phyloP scores from a whole-genome alignment of 2,113 vertebrate genomes.

The Halichoerus grypus region DNA sequence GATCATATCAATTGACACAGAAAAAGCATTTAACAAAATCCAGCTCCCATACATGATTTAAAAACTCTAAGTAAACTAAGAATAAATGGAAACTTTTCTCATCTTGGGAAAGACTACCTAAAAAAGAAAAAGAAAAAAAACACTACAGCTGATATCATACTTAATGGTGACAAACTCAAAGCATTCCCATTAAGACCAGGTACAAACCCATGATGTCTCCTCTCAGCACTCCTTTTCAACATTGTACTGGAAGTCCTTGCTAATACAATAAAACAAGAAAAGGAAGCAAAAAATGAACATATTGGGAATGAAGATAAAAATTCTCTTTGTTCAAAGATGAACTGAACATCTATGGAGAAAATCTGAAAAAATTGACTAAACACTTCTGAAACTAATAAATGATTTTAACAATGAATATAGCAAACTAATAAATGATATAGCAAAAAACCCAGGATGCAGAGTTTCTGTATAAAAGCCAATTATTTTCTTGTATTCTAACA shows the following conservation, averaged over 20 bases:
- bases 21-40: not conserved
- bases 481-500: not conserved
- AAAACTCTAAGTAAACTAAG: not conserved
- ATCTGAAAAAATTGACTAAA: not conserved
- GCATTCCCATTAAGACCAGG: not conserved
- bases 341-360: not conserved
- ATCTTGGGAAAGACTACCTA: too few species aligned
- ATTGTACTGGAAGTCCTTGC: not conserved
- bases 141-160: too few species aligned
- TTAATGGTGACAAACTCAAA: too few species aligned
- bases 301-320: not conserved
- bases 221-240: not conserved
- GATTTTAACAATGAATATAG: not conserved
- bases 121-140: too few species aligned
- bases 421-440: not conserved
- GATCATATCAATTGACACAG: not conserved
- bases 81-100: too few species aligned
- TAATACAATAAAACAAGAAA: not conserved
- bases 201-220: not conserved
- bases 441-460: not conserved
- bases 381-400: not conserved
- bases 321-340: not conserved
- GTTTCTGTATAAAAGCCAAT: not conserved
- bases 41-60: not conserved
- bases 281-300: not conserved